Evolutionary conservation across 2,888 invertebrate species (phyloP), one percentile per base, ranked within the genome.

Genomic region (Cecidostiba fungosa): DNA sequence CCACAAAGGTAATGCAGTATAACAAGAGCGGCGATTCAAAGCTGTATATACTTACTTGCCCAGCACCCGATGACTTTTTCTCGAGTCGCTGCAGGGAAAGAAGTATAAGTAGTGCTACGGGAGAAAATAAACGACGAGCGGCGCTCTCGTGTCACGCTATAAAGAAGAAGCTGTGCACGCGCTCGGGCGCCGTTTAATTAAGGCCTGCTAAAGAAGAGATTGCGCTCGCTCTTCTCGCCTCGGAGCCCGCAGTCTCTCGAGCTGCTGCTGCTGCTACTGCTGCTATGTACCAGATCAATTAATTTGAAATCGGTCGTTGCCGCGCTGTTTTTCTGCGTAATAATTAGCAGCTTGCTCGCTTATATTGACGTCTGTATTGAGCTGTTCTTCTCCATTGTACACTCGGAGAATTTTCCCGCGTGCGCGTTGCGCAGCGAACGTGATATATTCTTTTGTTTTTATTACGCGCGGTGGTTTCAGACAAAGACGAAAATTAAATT

Each of bases 121-220:
- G 74, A 69, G 76, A 82, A 69, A 76, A 82, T 72, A 77, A 77
- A 77, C n/a, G 32, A 72, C 73, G 16, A 16, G 3, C 16, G 47
- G 0, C 2, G 47, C 50, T 50, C 50, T 50, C 43, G 74, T 50
- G 29, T 39, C 59, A 43, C 43, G 47, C 16, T 29, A 10, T 12
- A 16, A 66, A 66, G 74, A 50, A 62, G 84, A 26, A 66, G 66
- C 26, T 66, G 14, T 29, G 14, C 29, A n/a, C 66, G 43, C 59
- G 54, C n/a, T n/a, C n/a, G n/a, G n/a, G n/a, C 32, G 39, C 79
- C 39, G 66, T 84, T 84, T 84, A 84, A 84, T 84, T 84, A 84
- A 79, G 74, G n/a, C 73, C 32, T 50, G 50, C 39, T 39, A 14
- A 47, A 79, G 69, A 26, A 50, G 72, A 78, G 66, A 66, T 26